These are phyloP conservation scores for Conistra vaccinii DNA, from an alignment of 2,888 invertebrate species.

Conservation along the genomic window DNA sequence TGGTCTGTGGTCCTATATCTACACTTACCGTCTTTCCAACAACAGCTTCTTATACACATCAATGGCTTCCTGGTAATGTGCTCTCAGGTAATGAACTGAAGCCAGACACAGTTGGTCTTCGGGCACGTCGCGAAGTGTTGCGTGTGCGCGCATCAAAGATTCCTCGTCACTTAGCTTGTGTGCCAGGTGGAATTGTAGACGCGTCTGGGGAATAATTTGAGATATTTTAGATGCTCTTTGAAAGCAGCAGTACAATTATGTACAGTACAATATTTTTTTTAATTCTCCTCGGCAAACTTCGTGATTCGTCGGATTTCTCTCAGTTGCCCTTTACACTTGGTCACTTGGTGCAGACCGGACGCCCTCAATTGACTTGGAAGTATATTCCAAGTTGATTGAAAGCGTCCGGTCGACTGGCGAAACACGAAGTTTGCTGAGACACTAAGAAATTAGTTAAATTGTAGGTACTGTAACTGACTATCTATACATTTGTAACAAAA, in stretches of 20 bases:
- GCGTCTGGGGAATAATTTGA: slow-evolving; percentile 88
- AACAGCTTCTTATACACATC: slow-evolving; percentile 99
- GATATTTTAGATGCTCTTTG: neutral
- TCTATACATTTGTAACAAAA: neutral
- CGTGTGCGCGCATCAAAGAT: slow-evolving; percentile 95
- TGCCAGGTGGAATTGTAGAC: slow-evolving; percentile 97
- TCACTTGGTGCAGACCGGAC: too few relatives aligned
- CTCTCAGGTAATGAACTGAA: slow-evolving; percentile 98
- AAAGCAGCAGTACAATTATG: neutral
- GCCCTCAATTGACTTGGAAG: too few relatives aligned
- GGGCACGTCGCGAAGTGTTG: slow-evolving; percentile 95
- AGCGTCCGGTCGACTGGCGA: too few relatives aligned
- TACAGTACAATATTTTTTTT: too few relatives aligned
- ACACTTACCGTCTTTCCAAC: slow-evolving; percentile 95
- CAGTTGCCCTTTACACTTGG: too few relatives aligned
- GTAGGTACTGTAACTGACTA: neutral
- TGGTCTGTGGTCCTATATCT: too few relatives aligned
- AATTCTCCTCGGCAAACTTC: too few relatives aligned
- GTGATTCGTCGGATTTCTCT: too few relatives aligned
- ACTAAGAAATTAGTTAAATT: too few relatives aligned
- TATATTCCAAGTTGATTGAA: too few relatives aligned
- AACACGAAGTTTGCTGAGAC: too few relatives aligned
- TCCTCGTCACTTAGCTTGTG: slow-evolving; percentile 98
- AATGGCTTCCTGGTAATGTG: slow-evolving; percentile 99
- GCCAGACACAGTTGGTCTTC: slow-evolving; percentile 99